A percentile compares a stretch with the other conserved stretches of the same genome.
These are phyloP conservation scores for Chloroclysta siterata DNA, from an alignment of 2,888 invertebrate genomes.

Conservation along the genomic window DNA sequence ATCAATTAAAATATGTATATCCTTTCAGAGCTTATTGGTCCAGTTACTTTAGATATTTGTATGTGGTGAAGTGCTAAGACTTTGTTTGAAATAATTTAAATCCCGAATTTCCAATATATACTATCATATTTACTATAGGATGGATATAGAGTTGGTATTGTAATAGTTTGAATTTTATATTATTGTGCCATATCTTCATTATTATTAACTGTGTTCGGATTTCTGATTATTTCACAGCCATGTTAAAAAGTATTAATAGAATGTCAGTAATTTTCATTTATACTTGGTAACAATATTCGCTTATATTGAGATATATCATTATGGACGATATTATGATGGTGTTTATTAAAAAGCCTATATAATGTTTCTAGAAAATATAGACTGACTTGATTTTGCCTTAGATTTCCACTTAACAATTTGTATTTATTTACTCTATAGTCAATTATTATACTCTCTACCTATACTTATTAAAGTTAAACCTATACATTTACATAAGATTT, in stretches of 20 bases:
- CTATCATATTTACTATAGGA: too few relatives aligned
- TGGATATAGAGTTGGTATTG: neutral
- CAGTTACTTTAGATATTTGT: slow-evolving; percentile 2
- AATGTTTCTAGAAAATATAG: slow-evolving; percentile 49
- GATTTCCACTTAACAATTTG: slow-evolving; percentile 33
- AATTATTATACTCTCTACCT: slow-evolving; percentile 39
- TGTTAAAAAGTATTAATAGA: slow-evolving; percentile 12
- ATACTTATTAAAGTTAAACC: slow-evolving; percentile 5
- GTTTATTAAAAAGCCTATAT: slow-evolving; percentile 9
- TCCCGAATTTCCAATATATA: neutral
- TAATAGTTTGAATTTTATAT: slow-evolving; percentile 7
- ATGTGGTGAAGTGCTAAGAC: neutral
- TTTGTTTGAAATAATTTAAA: neutral
- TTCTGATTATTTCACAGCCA: slow-evolving; percentile 17
- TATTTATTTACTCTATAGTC: slow-evolving; percentile 41
- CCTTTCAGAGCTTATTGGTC: slow-evolving; percentile 24
- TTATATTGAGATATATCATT: neutral
- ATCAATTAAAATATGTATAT: slow-evolving; percentile 17
- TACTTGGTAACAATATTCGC: neutral
- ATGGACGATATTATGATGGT: neutral
- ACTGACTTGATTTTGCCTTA: slow-evolving; percentile 61
- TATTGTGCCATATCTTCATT: slow-evolving; percentile 28
- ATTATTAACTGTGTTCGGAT: neutral
- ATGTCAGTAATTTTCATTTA: neutral
- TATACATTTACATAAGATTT: slow-evolving; percentile 23